These are phyloP conservation scores for Arothron firmamentum DNA, from an alignment of 2,113 vertebrate species.

Conservation along the genomic window DNA sequence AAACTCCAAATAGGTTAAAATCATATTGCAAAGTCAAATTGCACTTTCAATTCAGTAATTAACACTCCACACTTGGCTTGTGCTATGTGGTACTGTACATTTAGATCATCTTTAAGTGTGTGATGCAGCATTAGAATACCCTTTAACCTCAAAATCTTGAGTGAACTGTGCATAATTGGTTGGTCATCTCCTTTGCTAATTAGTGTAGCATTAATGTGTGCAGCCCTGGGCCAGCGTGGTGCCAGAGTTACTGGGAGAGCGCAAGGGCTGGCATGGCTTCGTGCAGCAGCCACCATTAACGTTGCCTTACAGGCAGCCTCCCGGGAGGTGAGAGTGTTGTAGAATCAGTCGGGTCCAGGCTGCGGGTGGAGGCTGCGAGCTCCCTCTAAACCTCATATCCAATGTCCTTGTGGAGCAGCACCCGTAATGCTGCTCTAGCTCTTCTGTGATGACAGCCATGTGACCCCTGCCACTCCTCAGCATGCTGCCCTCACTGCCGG, in stretches of 20 bases:
- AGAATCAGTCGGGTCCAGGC: constrained; percentile 39
- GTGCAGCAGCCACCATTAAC: constrained; percentile 59
- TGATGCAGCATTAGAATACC: constrained; percentile 42
- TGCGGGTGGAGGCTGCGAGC: constrained; percentile 26
- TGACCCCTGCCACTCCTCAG: constrained; percentile 52
- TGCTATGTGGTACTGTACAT: constrained; percentile 24
- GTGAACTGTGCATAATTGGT: constrained; percentile 75
- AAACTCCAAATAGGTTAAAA: neutral
- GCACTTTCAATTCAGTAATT: no score
- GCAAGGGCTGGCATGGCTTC: constrained; percentile 48
- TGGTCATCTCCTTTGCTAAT: constrained; percentile 76
- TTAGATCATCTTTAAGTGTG: constrained; percentile 34
- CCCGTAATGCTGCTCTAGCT: constrained; percentile 11
- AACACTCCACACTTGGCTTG: constrained; percentile 23
- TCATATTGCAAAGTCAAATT: neutral
- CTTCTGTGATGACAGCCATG: constrained; percentile 44
- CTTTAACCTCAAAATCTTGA: constrained; percentile 69
- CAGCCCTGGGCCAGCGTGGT: constrained; percentile 53
- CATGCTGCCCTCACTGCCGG: constrained; percentile 47
- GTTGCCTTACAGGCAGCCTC: constrained; percentile 49
- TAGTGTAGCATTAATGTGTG: constrained; percentile 68
- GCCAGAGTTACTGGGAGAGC: constrained; percentile 32
- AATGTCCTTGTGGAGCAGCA: constrained; percentile 50
- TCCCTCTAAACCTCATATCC: constrained; percentile 37
- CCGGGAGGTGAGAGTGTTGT: constrained; percentile 49